Base-by-base conservation (phyloP, 2,888 invertebrate genomes). In the Cataglyphis rosenhaueri region DNA sequence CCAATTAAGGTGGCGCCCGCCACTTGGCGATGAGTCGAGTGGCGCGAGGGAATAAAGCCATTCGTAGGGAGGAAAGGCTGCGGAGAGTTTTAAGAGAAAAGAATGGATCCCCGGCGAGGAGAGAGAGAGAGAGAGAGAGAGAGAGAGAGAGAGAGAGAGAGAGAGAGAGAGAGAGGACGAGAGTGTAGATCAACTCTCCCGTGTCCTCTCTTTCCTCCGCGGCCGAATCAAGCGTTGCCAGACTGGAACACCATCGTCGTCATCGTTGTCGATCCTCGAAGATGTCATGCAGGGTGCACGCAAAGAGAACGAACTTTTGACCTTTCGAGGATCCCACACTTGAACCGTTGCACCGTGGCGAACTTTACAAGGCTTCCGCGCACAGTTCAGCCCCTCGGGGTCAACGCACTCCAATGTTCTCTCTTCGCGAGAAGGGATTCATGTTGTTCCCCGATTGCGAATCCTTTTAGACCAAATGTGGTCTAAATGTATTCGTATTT, bases 281-380 rank as follows among this genome's bases (percentile, higher is more conserved):
- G 91, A 91, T 90, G 87, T 88, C 85, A 85, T 78, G 86, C 84
- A 86, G 85, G 70, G 83, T 83, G 81, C 84, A 87, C 85, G 85
- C 90, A 84, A 88, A 86, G 85, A 88, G 87, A 87, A 89, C 86
- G 88, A 92, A 92, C 91, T 92, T 91, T 92, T 92, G 92, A 93
- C 93, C 92, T 92, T 93, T 92, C 89, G 82, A 92, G 90, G 87
- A 89, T 85, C 65, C 84, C 85, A 84, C 78, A 57, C 78, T 87
- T 84, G 84, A 90, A 86, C 81, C 84, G 68, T 83, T 57, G 76
- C 65, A 74, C 38, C 64, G 61, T 68, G 85, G 74, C 44, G 52
- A 76, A 48, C 44, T 82, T 75, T 61, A 38, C 74, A 21, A 41
- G 64, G 55, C 59, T 59, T 55, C 38, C 66, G 29, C 59, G 41